Base-by-base conservation (phyloP, 2,888 invertebrate species). In the Ecdyonurus torrentis region DNA sequence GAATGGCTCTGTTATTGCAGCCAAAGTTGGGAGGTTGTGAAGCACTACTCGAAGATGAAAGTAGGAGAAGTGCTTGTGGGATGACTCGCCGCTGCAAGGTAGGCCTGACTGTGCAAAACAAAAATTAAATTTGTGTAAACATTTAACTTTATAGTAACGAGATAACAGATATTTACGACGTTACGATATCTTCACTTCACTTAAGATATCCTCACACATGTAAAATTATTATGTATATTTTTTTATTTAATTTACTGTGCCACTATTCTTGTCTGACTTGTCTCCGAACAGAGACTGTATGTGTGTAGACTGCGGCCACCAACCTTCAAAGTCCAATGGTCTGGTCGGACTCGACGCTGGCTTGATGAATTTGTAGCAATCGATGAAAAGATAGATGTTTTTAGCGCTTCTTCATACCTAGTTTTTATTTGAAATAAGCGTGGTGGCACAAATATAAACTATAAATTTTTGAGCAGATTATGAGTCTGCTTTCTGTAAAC, bases 1-100 rank as follows among this genome's bases (percentile, higher is more conserved):
- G 15, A n/a, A n/a, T n/a, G n/a, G n/a, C n/a, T n/a, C n/a, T n/a
- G n/a, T 25, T 61, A 18, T 20, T 25, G 24, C 52, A 52, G 55
- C 25, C 25, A 58, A 62, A 58, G 50, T 50, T 10, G 58, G 50
- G 58, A 50, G 55, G 53, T 19, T 18, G 22, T 25, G 62, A 55
- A 58, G 62, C 62, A 62, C 62, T 62, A 10, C 7, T 15, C 5
- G 7, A 10, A 10, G 37, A 37, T 10, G 37, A 5, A 37, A 37
- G 37, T 10, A 37, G 37, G 37, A 37, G 37, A 37, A 37, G 37
- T 5, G 37, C 37, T 15, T 37, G 37, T 37, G 5, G 37, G 37
- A 37, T 37, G 37, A 37, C 37, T 37, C 37, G 37, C 37, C 37
- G 37, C 37, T 37, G 37, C 37, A 37, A 15, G 5, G 7, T 37